Conservation (phyloP, 2,888 invertebrate genomes). For the Polyommatus iphigenia region DNA sequence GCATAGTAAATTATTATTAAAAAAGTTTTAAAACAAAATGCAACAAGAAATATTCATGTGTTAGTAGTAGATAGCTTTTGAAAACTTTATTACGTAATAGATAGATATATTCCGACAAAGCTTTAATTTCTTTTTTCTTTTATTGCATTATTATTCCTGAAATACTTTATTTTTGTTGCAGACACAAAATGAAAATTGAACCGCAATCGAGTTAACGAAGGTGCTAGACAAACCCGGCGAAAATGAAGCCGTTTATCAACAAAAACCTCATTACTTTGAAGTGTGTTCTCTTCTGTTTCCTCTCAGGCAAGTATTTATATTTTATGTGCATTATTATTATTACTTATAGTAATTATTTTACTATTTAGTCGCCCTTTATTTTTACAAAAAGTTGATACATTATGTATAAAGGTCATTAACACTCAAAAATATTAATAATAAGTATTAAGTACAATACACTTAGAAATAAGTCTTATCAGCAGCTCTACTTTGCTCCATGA, state of each 20-base stretch:
- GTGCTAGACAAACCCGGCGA: slow-evolving; percentile 38
- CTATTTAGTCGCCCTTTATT: background rate
- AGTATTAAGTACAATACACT: no score
- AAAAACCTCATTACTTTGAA: slow-evolving; percentile 88
- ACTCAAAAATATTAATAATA: no score
- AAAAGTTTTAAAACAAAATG: no score
- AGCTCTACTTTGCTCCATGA: no score
- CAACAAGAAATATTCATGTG: no score
- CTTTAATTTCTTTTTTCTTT: no score
- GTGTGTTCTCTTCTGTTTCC: slow-evolving; percentile 89
- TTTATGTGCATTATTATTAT: background rate
- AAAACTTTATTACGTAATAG: no score
- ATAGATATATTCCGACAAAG: no score
- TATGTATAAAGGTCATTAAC: no score
- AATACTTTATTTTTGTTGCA: slow-evolving; percentile 45
- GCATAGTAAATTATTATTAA: no score
- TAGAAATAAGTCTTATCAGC: no score
- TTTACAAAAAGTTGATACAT: background rate
- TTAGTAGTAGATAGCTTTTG: no score
- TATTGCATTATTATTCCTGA: background rate
- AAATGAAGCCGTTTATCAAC: slow-evolving; percentile 78
- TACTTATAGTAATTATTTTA: background rate
- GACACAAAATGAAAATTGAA: slow-evolving; percentile 53
- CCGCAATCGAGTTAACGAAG: slow-evolving; percentile 42
- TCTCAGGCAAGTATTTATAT: slow-evolving; percentile 83